Evolutionary conservation across 1,140 invertebrate genomes (phyloP).

Genomic region (Drosophila suzukii): DNA sequence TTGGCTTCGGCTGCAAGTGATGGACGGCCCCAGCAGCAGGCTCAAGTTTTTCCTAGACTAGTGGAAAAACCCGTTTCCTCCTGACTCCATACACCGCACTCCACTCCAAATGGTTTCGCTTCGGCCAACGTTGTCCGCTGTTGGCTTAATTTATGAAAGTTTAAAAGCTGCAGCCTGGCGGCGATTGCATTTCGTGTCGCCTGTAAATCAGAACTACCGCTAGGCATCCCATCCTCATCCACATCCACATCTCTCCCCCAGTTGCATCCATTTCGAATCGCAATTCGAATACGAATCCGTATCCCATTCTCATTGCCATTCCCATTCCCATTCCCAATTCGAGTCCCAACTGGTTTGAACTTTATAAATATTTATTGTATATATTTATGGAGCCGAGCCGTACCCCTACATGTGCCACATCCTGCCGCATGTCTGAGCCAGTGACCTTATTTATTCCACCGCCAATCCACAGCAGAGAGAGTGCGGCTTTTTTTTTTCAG

Average conservation of each 20-base stretch:
- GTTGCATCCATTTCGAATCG: constrained; percentile 6
- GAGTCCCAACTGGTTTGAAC: constrained; percentile 63
- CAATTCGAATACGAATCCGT: constrained; percentile 1
- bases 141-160: constrained; percentile 78
- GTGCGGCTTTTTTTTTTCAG: constrained; percentile 26
- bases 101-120: constrained; percentile 50
- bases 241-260: constrained; percentile 8
- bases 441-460: constrained; percentile 64
- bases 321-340: constrained; percentile 1
- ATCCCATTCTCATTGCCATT: constrained; percentile 1
- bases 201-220: constrained; percentile 78
- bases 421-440: constrained; percentile 61
- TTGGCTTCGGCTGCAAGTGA: constrained; percentile 51
- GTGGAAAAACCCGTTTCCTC: constrained; percentile 62
- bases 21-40: constrained; percentile 38
- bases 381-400: constrained; percentile 36
- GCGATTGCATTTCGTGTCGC: constrained; percentile 70
- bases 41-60: constrained; percentile 20
- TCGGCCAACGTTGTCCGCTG: constrained; percentile 41
- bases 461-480: constrained; percentile 42
- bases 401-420: constrained; percentile 55
- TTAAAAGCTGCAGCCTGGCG: constrained; percentile 64
- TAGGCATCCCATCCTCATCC: constrained; percentile 42
- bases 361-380: constrained; percentile 77
- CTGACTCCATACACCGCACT: constrained; percentile 18